Evolutionary conservation across 2,888 invertebrate genomes (phyloP).

Genomic region (Ariolimax columbianus): DNA sequence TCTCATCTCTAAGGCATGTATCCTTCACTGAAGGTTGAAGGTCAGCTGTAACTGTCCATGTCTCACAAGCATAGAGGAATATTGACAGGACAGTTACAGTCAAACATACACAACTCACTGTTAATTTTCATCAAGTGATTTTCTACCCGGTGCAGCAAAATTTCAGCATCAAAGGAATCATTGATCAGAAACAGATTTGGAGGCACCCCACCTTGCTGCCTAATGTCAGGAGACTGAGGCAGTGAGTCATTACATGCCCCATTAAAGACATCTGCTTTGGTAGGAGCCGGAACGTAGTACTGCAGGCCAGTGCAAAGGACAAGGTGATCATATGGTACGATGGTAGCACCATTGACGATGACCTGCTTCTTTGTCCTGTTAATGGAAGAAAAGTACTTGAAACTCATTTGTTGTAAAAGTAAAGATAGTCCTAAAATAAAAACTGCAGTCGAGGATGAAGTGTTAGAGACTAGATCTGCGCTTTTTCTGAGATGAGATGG

Average conservation of each 20-base stretch:
- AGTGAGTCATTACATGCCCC: conserved; percentile 60
- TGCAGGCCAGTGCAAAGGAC: conserved; percentile 77
- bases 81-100: too few species aligned
- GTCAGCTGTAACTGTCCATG: too few species aligned
- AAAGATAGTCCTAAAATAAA: neutral
- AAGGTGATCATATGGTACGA: conserved; percentile 78
- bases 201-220: conserved; percentile 66
- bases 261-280: conserved; percentile 65
- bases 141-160: conserved; percentile 73
- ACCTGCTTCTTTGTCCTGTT: conserved; percentile 76
- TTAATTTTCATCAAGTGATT: conserved; percentile 66
- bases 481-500: too few species aligned
- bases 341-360: conserved; percentile 69
- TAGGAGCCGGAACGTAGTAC: conserved; percentile 75
- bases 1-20: too few species aligned
- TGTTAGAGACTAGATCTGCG: too few species aligned
- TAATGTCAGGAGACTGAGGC: conserved; percentile 65
- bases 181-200: conserved; percentile 76
- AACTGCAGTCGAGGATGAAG: neutral
- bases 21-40: too few species aligned
- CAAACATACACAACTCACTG: conserved; percentile 59
- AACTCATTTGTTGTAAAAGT: too few species aligned
- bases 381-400: neutral
- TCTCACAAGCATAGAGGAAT: too few species aligned
- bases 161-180: conserved; percentile 76